Base-by-base conservation (phyloP, 2,888 invertebrate species). In the Lingula anatina region DNA sequence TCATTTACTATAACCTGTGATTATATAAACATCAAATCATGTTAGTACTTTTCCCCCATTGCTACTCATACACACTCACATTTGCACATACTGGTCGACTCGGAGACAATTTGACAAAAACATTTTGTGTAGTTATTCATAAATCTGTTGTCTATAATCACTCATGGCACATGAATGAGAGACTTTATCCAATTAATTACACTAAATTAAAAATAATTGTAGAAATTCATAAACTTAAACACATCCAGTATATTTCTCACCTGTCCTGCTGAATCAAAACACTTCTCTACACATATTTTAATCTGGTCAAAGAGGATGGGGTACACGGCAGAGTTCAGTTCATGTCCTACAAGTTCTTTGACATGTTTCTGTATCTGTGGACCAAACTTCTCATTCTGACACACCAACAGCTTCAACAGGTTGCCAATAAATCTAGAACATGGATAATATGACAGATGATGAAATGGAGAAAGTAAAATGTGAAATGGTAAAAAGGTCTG, bases 271-370 rank as follows among this genome's bases (percentile, higher is more conserved):
- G 69, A 65, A 53, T 75, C 74, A 64, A 97, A 96, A 80, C 94
- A 96, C 76, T 93, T 95, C 68, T 97, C 96, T 1, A 96, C 90
- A 50, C 94, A 90, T 0, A 89, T 85, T 73, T 94, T 91, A 62
- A 96, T 94, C 79, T 96, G 95, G 75, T 97, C 96, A 73, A 97
- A 97, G 1, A 96, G 83, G 69, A 95, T 94, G 0, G 95, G 95
- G 76, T 94, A 96, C 0, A 97, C 81, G 0, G 92, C 89, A 0
- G 94, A 88, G 24, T 92, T 93, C 88, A 96, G 91, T 80, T 97
- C 96, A 65, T 92, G 88, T 0, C 94, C 96, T 0, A 96, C 90
- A 1, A 95, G 78, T 49, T 96, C 95, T 70, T 96, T 96, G 0
- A 97, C 93, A 74, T 95, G 90, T 54, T 88, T 90, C 72, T 96